A percentile compares a stretch with the other conserved stretches of the same genome.
phyloP scores from a whole-genome alignment of 2,113 vertebrate species.

The Bostrychus sinensis region DNA sequence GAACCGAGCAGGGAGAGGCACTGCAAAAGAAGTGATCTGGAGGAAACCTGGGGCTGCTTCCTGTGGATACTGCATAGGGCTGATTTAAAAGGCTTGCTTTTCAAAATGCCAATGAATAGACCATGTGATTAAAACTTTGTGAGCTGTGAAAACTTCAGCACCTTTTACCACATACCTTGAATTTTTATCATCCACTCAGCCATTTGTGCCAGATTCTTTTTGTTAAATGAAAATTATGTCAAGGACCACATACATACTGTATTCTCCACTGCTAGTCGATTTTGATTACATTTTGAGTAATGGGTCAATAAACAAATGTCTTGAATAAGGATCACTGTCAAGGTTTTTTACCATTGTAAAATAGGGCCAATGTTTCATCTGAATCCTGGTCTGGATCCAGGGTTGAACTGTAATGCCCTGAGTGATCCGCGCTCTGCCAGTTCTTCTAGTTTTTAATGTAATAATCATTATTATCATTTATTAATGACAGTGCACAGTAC shows the following conservation, averaged over 20 bases:
- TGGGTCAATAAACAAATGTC: no score
- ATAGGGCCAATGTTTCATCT: no score
- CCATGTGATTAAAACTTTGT: constrained; percentile 28
- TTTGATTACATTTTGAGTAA: no score
- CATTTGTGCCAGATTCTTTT: background rate
- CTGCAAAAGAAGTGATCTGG: constrained; percentile 20
- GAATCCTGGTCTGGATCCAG: no score
- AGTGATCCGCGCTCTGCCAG: no score
- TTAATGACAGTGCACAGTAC: no score
- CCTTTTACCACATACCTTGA: constrained; percentile 4
- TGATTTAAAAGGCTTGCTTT: constrained; percentile 31
- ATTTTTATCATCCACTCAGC: background rate
- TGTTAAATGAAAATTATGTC: background rate
- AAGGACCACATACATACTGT: background rate
- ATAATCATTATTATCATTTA: no score
- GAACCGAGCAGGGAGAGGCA: constrained; percentile 19
- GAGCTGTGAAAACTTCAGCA: constrained; percentile 1
- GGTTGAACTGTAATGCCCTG: no score
- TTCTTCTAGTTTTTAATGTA: no score
- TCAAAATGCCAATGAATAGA: constrained; percentile 24
- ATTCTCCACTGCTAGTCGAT: no score
- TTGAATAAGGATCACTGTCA: no score
- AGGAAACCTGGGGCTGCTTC: background rate
- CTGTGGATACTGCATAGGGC: constrained; percentile 6
- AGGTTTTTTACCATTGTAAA: no score